Evolutionary conservation across 2,113 vertebrate species (phyloP).

Genomic region (Rhipidura dahli): DNA sequence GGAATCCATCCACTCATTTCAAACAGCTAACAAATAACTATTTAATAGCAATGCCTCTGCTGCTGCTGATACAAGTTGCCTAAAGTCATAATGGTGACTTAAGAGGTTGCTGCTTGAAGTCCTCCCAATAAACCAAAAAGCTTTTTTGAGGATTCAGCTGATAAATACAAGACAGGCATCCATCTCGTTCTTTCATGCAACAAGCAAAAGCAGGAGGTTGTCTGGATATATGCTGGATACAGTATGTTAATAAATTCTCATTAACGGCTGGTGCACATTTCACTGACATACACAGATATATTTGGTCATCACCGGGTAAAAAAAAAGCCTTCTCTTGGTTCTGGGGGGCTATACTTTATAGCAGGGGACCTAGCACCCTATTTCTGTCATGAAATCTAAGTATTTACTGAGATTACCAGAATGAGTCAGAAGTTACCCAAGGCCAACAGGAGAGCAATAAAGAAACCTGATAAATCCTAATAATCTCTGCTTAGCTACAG

Average conservation of each 20-base stretch:
- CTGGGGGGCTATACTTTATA: background rate
- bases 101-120: background rate
- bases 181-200: background rate
- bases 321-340: background rate
- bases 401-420: background rate
- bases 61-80: background rate
- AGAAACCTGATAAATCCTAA: background rate
- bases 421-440: background rate
- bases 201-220: background rate
- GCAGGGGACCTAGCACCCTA: background rate
- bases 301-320: background rate
- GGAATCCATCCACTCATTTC: background rate
- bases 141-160: background rate
- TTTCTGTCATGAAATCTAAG: background rate
- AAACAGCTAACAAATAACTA: background rate
- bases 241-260: background rate
- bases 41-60: background rate
- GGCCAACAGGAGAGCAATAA: background rate
- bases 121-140: background rate
- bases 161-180: background rate
- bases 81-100: background rate
- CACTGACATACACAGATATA: background rate
- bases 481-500: background rate
- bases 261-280: background rate
- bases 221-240: background rate